Evolutionary conservation across 2,797 vertebrate genomes (phyloP).

Genomic region (Sebastes taczanowskii): DNA sequence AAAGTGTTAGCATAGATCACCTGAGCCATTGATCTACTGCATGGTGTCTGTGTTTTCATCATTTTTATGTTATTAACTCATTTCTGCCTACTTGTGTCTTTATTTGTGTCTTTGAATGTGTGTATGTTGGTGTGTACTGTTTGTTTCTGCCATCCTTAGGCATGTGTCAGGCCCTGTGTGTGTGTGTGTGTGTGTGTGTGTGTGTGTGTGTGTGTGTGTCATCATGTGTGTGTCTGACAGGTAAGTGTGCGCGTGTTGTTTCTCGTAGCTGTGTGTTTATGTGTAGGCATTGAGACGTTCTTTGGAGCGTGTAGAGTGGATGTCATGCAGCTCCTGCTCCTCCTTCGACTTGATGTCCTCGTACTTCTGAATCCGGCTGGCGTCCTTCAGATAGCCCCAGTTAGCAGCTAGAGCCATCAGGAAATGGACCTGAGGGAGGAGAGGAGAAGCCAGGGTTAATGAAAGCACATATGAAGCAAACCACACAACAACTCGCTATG

Average conservation of each 20-base stretch:
- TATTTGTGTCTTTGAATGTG: slow-evolving; percentile 2
- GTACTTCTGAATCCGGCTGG: slow-evolving; percentile 98
- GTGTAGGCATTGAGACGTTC: slow-evolving; percentile 98
- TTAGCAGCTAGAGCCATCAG: slow-evolving; percentile 98
- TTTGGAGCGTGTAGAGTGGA: slow-evolving; percentile 99
- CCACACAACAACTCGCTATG: background rate
- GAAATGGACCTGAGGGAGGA: slow-evolving; percentile 89
- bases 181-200: slow-evolving; percentile 25
- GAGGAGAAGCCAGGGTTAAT: background rate
- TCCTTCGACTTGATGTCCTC: slow-evolving; percentile 99
- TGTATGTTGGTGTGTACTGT: background rate
- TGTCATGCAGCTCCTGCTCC: slow-evolving; percentile 98
- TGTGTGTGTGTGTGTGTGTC: slow-evolving; percentile 29
- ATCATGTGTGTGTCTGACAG: slow-evolving; percentile 28
- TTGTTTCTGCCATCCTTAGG: slow-evolving; percentile 12
- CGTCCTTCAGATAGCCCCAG: slow-evolving; percentile 98
- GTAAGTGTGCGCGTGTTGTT: slow-evolving; percentile 39
- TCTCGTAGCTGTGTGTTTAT: slow-evolving; percentile 81
- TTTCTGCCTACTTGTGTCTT: slow-evolving; percentile 20
- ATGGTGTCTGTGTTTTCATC: slow-evolving; percentile 27
- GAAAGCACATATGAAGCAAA: background rate
- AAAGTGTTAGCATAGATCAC: background rate
- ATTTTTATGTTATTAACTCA: background rate
- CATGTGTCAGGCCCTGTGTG: slow-evolving; percentile 9
- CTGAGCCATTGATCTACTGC: slow-evolving; percentile 24